Evolutionary conservation across 2,888 invertebrate species (phyloP).

Genomic region (Apodemia zela): DNA sequence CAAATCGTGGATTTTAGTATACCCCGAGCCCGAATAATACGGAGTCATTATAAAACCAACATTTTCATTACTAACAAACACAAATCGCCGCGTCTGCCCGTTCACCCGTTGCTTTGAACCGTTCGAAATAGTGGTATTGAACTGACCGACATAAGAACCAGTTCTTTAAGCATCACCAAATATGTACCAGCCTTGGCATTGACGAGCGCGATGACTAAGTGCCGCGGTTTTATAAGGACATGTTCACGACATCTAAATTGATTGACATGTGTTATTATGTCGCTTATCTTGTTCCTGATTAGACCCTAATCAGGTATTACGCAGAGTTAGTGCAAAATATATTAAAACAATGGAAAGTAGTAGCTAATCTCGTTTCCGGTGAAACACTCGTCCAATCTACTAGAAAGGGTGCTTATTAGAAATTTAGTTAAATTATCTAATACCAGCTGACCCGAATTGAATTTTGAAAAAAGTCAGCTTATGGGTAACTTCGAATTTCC

Average conservation of each 20-base stretch:
- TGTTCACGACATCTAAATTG: background rate
- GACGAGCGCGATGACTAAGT: slow-evolving; percentile 59
- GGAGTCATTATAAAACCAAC: too few relatives aligned
- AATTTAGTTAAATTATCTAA: too few relatives aligned
- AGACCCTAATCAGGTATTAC: background rate
- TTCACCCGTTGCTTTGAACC: slow-evolving; percentile 34
- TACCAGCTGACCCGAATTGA: too few relatives aligned
- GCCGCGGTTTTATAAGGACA: slow-evolving; percentile 24
- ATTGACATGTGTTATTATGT: background rate
- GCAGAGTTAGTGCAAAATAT: background rate
- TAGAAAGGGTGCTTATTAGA: too few relatives aligned
- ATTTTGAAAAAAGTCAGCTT: too few relatives aligned
- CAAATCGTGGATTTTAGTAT: too few relatives aligned
- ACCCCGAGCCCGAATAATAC: too few relatives aligned
- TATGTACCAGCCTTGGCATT: slow-evolving; percentile 68
- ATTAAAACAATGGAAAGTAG: background rate
- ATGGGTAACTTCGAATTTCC: too few relatives aligned
- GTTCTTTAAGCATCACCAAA: slow-evolving; percentile 51
- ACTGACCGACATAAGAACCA: slow-evolving; percentile 53
- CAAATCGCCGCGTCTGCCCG: slow-evolving; percentile 10
- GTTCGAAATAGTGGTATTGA: slow-evolving; percentile 27
- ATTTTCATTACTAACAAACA: background rate
- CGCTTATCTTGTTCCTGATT: background rate
- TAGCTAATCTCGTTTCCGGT: background rate
- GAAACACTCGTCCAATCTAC: background rate